Base-by-base conservation (phyloP, 2,113 vertebrate genomes). In the Romanogobio albipinnatus region DNA sequence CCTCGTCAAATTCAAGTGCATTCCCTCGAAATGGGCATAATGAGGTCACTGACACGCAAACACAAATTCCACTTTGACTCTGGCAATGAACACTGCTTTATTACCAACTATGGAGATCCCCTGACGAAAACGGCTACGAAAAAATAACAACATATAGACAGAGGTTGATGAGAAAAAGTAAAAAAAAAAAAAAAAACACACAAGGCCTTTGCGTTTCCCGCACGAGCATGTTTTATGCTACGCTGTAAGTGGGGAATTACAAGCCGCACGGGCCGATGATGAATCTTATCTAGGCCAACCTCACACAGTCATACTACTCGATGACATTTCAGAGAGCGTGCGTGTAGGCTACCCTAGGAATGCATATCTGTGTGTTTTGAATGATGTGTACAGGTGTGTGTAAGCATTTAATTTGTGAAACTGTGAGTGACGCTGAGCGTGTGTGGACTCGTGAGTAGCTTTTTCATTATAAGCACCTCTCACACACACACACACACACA, bases 281-380 rank as follows among this genome's bases (percentile, higher is more conserved):
- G 78, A 86, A 85, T 86, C 90, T 88, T 90, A 93, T 93, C 91
- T 90, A 77, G 87, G 83, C 39, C 85, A 85, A 58, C 81, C 90
- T 91, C 89, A 90, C 88, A 76, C 76, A 51, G 59, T 76, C 4
- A 45, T 85, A 85, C 58, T 76, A 76, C 76, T 86, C 8, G 11
- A 13, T 89, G 91, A 93, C 91, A 91, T 93, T 92, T 91, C 83
- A 90, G 74, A 49, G 36, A 29, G 11, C 53, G 59, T 17, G 24
- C 76, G 53, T 51, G 49, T 70, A 29, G 29, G 29, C 29, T 29
- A 33, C 64, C 2, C 7, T 15, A 71, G 29, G 14, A 56, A 22
- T 36, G 36, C 49, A 14, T 47, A 11, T 26, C 2, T 4, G 39
- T 49, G 6, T 70, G 10, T 68, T 56, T 56, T 68, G 29, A 29